Conservation (phyloP, 92 coral and sea anemone species). For the Meandrina meandrites region DNA sequence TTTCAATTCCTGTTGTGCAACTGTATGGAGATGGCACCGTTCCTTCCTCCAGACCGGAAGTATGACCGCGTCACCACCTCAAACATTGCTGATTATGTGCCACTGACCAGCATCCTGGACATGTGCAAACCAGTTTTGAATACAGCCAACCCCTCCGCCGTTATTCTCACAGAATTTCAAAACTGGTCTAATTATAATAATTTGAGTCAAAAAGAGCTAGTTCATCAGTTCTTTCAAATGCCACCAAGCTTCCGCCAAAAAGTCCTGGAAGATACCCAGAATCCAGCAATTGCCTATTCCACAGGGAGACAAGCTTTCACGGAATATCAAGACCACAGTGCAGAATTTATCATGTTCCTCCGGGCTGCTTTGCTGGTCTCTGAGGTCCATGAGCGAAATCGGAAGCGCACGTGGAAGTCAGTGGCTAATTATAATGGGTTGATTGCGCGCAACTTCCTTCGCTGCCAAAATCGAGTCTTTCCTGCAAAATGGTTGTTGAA, state of each 20-base stretch:
- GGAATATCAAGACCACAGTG: conserved; percentile 58
- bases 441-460: conserved; percentile 60
- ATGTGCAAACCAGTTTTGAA: conserved; percentile 46
- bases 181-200: conserved; percentile 36
- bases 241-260: conserved; percentile 24
- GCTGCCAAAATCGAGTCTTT: conserved; percentile 56
- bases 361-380: conserved; percentile 59
- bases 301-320: conserved; percentile 9
- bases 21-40: conserved; percentile 53
- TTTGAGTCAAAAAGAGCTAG: neutral
- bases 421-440: conserved; percentile 61
- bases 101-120: conserved; percentile 38
- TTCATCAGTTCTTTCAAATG: neutral
- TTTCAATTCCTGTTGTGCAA: conserved; percentile 52
- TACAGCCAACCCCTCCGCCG: conserved; percentile 40
- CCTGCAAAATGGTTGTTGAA: conserved; percentile 62
- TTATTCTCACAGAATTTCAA: conserved; percentile 62
- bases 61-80: conserved; percentile 71
- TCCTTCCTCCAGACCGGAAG: conserved; percentile 34
- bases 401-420: conserved; percentile 21
- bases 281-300: conserved; percentile 40
- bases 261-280: conserved; percentile 58
- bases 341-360: conserved; percentile 52
- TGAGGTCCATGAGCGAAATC: neutral
- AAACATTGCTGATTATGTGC: conserved; percentile 61